A percentile compares a stretch with the other conserved stretches of the same genome.
Evolutionary conservation across 2,797 vertebrate genomes (phyloP).

Genomic region (Hyperoplus lanceolatus): DNA sequence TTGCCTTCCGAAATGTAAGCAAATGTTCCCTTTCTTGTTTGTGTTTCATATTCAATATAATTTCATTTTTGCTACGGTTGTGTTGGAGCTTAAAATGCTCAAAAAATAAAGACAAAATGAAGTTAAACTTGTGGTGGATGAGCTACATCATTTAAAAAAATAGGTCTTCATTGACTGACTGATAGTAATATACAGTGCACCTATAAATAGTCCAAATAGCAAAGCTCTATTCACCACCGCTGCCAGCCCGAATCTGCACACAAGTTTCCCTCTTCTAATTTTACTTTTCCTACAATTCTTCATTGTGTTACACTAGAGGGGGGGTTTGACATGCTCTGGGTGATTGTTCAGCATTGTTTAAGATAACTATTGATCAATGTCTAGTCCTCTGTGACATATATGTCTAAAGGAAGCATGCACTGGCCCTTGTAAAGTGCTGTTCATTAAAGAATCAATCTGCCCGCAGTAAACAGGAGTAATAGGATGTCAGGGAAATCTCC

Average conservation of each 20-base stretch:
- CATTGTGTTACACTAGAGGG: not conserved
- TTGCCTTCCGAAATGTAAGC: conserved; percentile 32
- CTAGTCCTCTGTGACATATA: conserved; percentile 27
- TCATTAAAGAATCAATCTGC: conserved; percentile 46
- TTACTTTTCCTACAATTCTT: not conserved
- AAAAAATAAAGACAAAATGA: not conserved
- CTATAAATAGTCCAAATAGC: not conserved
- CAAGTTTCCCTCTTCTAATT: not conserved
- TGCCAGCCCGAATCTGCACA: not conserved
- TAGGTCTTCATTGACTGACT: not conserved
- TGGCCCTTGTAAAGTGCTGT: conserved; percentile 49
- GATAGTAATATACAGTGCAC: not conserved
- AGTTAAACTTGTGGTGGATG: not conserved
- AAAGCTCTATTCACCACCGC: too few relatives aligned
- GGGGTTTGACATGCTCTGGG: not conserved
- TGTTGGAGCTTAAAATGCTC: not conserved
- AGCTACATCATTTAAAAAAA: not conserved
- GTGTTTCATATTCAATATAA: conserved; percentile 3
- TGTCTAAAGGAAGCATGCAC: conserved; percentile 45
- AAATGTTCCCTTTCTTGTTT: conserved; percentile 3
- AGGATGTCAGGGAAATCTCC: conserved; percentile 21
- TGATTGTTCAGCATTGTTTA: conserved; percentile 36
- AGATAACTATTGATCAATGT: conserved; percentile 49
- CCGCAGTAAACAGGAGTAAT: conserved; percentile 29
- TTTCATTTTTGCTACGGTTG: conserved; percentile 6